Percentiles rank a stretch among this genome's conserved stretches.
These are phyloP conservation scores for Myotis vivesi DNA, from an alignment of 2,797 vertebrate genomes.

Conservation along the genomic window DNA sequence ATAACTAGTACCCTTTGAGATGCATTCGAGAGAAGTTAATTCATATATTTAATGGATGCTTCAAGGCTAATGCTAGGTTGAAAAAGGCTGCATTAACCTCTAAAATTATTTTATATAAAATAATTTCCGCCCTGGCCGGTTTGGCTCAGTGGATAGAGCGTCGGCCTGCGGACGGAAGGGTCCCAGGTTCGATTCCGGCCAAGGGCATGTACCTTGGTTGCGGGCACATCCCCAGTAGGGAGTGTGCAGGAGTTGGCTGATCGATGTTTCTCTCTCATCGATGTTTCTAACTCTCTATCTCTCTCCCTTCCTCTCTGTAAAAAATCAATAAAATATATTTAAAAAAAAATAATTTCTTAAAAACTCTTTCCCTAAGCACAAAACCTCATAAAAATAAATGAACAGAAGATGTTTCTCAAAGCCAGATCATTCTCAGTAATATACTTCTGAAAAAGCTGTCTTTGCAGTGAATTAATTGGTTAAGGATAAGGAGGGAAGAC, in stretches of 20 bases:
- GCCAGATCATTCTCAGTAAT: neutral
- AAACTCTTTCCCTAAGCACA: neutral
- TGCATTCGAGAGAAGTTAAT: neutral
- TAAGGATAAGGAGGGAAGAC: slow-evolving; percentile 5
- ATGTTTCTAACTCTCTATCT: too few relatives aligned
- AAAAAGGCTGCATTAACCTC: neutral
- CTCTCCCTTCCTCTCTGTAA: too few relatives aligned
- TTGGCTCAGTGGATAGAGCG: too few relatives aligned
- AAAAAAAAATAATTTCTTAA: slow-evolving; percentile 24
- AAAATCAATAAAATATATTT: too few relatives aligned
- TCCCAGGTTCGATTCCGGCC: too few relatives aligned
- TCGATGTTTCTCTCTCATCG: too few relatives aligned
- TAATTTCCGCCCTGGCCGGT: too few relatives aligned
- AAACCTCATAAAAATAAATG: slow-evolving; percentile 1
- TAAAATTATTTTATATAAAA: slow-evolving; percentile 38
- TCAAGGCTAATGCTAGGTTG: neutral
- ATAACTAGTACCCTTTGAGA: neutral
- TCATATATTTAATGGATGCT: neutral
- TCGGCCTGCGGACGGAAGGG: too few relatives aligned
- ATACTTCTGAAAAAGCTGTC: slow-evolving; percentile 41
- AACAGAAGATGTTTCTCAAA: slow-evolving; percentile 31
- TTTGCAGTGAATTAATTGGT: slow-evolving; percentile 31
- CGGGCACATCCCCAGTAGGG: too few relatives aligned
- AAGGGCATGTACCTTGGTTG: too few relatives aligned
- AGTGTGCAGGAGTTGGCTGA: too few relatives aligned